phyloP scores from a whole-genome alignment of 2,888 invertebrate genomes.

The Drosophila differens region DNA sequence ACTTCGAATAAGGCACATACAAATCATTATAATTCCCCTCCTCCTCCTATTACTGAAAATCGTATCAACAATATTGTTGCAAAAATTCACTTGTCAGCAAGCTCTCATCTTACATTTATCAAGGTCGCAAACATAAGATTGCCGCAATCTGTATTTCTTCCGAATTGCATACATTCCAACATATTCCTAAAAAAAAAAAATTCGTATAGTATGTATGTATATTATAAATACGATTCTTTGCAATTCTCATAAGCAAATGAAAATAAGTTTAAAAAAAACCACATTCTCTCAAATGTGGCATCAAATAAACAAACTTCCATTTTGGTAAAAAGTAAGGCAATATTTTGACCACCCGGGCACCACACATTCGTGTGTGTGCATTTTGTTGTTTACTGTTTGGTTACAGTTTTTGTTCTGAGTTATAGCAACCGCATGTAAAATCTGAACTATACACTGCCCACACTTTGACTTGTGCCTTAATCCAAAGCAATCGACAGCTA shows the following conservation, averaged over 20 bases:
- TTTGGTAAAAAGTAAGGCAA: constrained; percentile 5
- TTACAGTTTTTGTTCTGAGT: background rate
- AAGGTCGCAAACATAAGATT: constrained; percentile 13
- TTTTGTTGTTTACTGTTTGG: background rate
- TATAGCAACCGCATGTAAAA: constrained; percentile 16
- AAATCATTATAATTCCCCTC: background rate
- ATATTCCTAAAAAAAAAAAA: background rate
- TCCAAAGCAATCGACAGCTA: constrained; percentile 31
- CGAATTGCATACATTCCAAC: constrained; percentile 4
- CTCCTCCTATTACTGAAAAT: constrained; percentile 4
- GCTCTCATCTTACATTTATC: constrained; percentile 20
- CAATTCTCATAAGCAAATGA: constrained; percentile 10
- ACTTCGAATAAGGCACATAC: constrained; percentile 1
- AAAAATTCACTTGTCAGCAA: constrained; percentile 20
- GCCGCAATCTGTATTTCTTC: constrained; percentile 27
- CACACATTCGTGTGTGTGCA: constrained; percentile 10
- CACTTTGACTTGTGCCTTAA: constrained; percentile 22
- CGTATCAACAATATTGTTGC: constrained; percentile 10
- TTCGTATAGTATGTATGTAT: background rate
- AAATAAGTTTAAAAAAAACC: background rate
- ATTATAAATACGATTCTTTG: constrained; percentile 13
- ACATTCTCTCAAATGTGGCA: constrained; percentile 13
- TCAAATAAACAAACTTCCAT: constrained; percentile 17
- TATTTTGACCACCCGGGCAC: background rate
- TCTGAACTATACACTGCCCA: constrained; percentile 18